These are phyloP conservation scores for Salvelinus fontinalis DNA, from an alignment of 2,113 vertebrate species.

Conservation along the genomic window DNA sequence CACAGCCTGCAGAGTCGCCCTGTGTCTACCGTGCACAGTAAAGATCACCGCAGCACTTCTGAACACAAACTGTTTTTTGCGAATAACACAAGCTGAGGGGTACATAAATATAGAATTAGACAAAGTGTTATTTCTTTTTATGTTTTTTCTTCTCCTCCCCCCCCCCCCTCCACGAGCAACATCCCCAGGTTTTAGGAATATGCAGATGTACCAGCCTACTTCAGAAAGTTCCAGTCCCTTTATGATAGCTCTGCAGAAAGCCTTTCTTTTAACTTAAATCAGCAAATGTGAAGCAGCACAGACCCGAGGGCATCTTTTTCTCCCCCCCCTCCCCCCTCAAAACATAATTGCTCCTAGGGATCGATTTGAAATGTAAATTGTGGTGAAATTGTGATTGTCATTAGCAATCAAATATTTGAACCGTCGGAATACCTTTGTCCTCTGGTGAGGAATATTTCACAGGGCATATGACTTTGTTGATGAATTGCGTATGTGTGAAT, in stretches of 20 bases:
- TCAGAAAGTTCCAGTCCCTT: constrained; percentile 72
- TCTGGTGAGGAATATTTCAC: constrained; percentile 5
- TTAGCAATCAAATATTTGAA: constrained; percentile 80
- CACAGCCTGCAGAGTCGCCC: constrained; percentile 65
- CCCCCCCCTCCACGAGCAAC: constrained; percentile 54
- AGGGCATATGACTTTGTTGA: constrained; percentile 43
- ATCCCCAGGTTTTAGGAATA: constrained; percentile 63
- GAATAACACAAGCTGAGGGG: constrained; percentile 70
- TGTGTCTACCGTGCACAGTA: constrained; percentile 44
- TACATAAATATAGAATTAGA: constrained; percentile 75
- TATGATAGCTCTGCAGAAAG: constrained; percentile 71
- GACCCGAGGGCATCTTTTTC: constrained; percentile 64
- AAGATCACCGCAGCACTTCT: constrained; percentile 61
- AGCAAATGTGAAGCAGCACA: constrained; percentile 66
- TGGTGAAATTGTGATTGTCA: constrained; percentile 75
- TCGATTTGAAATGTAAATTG: constrained; percentile 79
- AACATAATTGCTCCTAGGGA: constrained; percentile 70
- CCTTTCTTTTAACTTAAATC: constrained; percentile 78
- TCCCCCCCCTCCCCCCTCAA: constrained; percentile 45
- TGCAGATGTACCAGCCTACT: constrained; percentile 64
- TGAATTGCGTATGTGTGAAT: constrained; percentile 26
- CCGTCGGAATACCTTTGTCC: constrained; percentile 59
- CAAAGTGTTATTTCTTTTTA: constrained; percentile 71
- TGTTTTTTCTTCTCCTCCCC: constrained; percentile 40
- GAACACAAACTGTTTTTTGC: constrained; percentile 66